Evolutionary conservation across 2,113 vertebrate species (phyloP).

Genomic region (Clupea harengus): DNA sequence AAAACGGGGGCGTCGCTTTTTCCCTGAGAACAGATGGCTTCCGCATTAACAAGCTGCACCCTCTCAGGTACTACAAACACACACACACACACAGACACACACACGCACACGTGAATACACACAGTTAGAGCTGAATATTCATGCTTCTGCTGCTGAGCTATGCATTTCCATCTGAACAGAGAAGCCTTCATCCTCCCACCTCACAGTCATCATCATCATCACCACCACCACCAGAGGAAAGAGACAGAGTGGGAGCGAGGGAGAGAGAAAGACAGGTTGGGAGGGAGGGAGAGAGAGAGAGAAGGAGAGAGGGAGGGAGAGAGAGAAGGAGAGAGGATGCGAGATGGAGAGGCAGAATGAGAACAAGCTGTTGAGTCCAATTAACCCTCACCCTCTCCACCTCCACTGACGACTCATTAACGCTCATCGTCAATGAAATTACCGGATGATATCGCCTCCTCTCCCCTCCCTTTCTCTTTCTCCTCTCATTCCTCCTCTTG

Average conservation of each 20-base stretch:
- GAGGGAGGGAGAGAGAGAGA: neutral
- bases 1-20: neutral
- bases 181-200: constrained; percentile 5
- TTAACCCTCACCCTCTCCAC: constrained; percentile 16
- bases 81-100: neutral
- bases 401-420: constrained; percentile 8
- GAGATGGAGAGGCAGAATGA: constrained; percentile 18
- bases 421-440: neutral
- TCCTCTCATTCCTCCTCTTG: neutral
- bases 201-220: neutral
- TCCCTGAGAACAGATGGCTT: constrained; percentile 66
- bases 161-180: neutral
- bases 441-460: neutral
- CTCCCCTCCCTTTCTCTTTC: neutral
- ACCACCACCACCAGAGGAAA: neutral
- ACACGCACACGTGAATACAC: neutral
- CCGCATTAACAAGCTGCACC: constrained; percentile 51
- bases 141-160: neutral
- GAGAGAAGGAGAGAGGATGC: neutral
- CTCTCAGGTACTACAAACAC: constrained; percentile 51
- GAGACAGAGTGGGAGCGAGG: neutral
- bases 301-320: neutral
- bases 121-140: neutral
- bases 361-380: constrained; percentile 7
- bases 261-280: neutral